Evolutionary conservation across 2,888 invertebrate genomes (phyloP).

Genomic region (Noctua pronuba): DNA sequence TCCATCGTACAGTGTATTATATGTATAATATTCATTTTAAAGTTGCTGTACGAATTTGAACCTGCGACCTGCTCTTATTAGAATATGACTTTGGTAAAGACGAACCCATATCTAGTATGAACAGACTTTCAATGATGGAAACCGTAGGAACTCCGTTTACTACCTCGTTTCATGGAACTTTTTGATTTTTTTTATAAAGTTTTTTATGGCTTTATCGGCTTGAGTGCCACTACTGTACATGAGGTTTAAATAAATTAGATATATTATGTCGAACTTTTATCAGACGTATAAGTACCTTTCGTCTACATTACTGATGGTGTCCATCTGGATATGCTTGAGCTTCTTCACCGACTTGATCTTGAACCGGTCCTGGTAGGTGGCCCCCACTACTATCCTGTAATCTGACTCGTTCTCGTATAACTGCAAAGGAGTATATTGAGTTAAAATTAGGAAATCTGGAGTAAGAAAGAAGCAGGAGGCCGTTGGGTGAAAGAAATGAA

Average conservation of each 20-base stretch:
- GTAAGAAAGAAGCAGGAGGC: not conserved
- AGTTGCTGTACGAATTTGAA: too few species aligned
- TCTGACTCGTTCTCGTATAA: conserved; percentile 63
- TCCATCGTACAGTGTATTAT: too few species aligned
- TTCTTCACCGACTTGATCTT: conserved; percentile 73
- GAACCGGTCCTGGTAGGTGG: conserved; percentile 66
- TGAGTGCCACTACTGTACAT: not conserved
- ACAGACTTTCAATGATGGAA: not conserved
- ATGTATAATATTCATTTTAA: too few species aligned
- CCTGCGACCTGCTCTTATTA: too few species aligned
- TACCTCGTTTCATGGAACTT: not conserved
- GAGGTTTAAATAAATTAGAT: too few species aligned
- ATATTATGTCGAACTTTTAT: not conserved
- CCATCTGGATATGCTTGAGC: conserved; percentile 39
- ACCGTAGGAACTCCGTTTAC: not conserved
- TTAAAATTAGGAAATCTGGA: not conserved
- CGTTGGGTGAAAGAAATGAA: not conserved
- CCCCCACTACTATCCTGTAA: conserved; percentile 65
- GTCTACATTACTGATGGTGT: conserved; percentile 42
- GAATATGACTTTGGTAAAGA: not conserved
- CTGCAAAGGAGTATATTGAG: conserved; percentile 45
- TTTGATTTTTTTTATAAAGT: not conserved
- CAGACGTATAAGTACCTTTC: conserved; percentile 57
- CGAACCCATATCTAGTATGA: not conserved
- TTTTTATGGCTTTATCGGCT: not conserved